phyloP scores from a whole-genome alignment of 1,140 invertebrate genomes.

The Monochamus saltuarius region DNA sequence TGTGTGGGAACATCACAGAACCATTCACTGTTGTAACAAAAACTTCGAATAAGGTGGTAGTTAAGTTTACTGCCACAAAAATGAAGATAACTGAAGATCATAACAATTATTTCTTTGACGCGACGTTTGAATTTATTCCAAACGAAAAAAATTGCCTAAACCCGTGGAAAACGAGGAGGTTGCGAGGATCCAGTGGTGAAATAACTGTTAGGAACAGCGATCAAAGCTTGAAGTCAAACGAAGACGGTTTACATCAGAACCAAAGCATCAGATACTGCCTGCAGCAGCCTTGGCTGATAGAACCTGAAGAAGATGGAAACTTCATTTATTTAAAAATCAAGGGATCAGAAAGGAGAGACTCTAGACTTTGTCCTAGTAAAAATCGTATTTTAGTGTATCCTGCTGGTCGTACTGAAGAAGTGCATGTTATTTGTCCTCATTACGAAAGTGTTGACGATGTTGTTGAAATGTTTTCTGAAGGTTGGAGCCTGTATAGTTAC shows the following conservation, averaged over 20 bases:
- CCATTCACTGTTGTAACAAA: constrained; percentile 61
- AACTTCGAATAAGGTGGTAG: constrained; percentile 67
- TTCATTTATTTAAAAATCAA: constrained; percentile 70
- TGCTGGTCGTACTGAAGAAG: constrained; percentile 59
- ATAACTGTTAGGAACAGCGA: constrained; percentile 55
- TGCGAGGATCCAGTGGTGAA: constrained; percentile 72
- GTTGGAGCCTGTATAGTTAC: constrained; percentile 62
- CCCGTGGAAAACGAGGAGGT: constrained; percentile 61
- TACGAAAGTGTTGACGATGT: constrained; percentile 51
- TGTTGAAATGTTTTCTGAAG: constrained; percentile 73
- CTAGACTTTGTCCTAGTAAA: constrained; percentile 63
- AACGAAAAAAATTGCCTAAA: constrained; percentile 60
- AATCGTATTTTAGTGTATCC: constrained; percentile 75
- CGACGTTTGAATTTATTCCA: constrained; percentile 70
- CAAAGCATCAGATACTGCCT: constrained; percentile 55
- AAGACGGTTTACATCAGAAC: constrained; percentile 30
- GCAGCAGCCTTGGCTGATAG: constrained; percentile 77
- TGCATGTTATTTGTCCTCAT: constrained; percentile 67
- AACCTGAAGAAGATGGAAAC: constrained; percentile 70
- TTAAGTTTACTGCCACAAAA: constrained; percentile 71
- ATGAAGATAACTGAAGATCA: constrained; percentile 85
- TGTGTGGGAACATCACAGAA: constrained; percentile 70
- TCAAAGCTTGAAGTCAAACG: constrained; percentile 27
- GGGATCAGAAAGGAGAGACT: constrained; percentile 62
- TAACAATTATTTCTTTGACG: constrained; percentile 77